Conservation (phyloP, 2,113 vertebrate genomes). For the Cichladusa arquata region DNA sequence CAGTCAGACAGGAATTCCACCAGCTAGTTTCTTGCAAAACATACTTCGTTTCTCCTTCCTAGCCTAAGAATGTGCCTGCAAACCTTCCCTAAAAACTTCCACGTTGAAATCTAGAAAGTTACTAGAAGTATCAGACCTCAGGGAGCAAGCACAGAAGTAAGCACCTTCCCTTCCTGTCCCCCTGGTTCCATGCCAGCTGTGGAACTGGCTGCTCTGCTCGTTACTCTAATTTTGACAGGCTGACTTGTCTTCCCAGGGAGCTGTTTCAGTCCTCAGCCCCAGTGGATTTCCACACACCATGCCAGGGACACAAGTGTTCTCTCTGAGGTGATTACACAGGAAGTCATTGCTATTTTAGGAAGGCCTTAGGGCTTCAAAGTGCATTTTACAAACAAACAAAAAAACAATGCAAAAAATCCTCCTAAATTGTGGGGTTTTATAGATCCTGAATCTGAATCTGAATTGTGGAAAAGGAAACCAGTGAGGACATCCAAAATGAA, state of each 20-base stretch:
- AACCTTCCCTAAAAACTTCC: background rate
- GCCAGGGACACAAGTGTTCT: background rate
- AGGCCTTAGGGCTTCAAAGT: background rate
- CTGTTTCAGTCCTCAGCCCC: background rate
- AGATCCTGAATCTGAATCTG: background rate
- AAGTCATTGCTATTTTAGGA: background rate
- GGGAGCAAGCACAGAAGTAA: background rate
- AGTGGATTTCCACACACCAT: background rate
- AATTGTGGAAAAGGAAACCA: background rate
- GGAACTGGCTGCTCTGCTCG: background rate
- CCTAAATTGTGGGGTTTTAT: background rate
- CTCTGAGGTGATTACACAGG: background rate
- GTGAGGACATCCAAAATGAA: background rate
- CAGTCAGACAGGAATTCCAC: background rate
- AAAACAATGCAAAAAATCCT: rapidly evolving
- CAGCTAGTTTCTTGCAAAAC: background rate
- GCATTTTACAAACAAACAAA: background rate
- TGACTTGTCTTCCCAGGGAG: background rate
- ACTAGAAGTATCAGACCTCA: background rate
- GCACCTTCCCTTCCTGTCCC: background rate
- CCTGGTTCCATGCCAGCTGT: background rate
- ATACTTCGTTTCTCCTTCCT: background rate
- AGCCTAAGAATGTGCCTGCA: background rate
- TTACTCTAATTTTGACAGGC: background rate
- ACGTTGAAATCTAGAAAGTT: background rate